Evolutionary conservation across 2,113 vertebrate species (phyloP).

Genomic region (Erythrocebus patas): DNA sequence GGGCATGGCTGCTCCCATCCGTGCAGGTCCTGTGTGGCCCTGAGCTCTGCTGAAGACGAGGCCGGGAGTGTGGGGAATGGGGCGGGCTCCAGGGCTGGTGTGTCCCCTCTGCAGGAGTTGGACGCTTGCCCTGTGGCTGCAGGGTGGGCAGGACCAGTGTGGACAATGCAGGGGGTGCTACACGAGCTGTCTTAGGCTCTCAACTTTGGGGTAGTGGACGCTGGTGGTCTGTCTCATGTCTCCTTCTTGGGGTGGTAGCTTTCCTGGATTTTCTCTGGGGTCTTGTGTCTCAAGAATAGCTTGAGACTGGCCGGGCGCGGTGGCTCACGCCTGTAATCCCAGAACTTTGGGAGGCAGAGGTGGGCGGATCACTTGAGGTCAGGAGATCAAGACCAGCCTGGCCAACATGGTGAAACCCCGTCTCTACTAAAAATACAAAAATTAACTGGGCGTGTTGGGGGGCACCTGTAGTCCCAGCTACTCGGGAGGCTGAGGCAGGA

Average conservation of each 20-base stretch:
- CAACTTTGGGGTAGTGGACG: background rate
- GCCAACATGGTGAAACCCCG: too few species aligned
- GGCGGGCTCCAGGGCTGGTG: background rate
- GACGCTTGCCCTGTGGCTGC: background rate
- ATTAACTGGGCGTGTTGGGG: too few species aligned
- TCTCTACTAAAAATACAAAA: too few species aligned
- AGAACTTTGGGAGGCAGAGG: too few species aligned
- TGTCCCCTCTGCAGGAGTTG: too few species aligned
- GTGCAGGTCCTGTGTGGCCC: background rate
- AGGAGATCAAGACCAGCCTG: too few species aligned
- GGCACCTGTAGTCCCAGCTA: too few species aligned
- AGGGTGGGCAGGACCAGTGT: background rate
- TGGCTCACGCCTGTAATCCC: too few species aligned
- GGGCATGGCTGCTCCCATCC: too few species aligned
- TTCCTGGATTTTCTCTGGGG: background rate
- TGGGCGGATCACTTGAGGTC: too few species aligned
- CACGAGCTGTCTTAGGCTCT: background rate
- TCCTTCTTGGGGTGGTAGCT: rapidly evolving
- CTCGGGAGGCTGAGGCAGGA: too few species aligned
- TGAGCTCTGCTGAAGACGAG: background rate
- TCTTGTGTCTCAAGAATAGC: background rate
- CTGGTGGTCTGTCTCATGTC: rapidly evolving
- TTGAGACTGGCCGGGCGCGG: too few species aligned
- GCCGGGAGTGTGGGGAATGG: background rate
- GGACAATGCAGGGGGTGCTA: background rate